Base-by-base conservation (phyloP, 2,888 invertebrate species). In the Blera fallax region DNA sequence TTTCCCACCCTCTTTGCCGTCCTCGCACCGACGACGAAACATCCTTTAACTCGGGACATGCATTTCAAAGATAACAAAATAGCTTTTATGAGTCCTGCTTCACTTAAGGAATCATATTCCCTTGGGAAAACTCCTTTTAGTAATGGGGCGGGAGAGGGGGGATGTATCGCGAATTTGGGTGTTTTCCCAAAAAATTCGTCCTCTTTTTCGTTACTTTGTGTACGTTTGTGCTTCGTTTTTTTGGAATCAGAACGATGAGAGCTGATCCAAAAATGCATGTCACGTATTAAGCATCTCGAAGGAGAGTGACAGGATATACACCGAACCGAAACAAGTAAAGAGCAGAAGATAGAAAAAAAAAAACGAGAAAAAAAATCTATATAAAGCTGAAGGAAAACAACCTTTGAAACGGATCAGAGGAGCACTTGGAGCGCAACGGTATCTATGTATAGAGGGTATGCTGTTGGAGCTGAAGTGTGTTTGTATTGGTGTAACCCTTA, bases 271-370 rank as follows among this genome's bases (percentile, higher is more conserved):
- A 81, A 85, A 85, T 85, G 85, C 85, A 85, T 72, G 81, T 85
- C 85, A 85, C 85, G 85, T 85, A 85, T 72, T 81, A 54, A 74
- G 60, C 81, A 85, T 85, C 81, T 81, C 81, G 45, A 50, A 76
- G 76, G 76, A 83, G 45, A 81, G 45, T 76, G 81, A 67, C 85
- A 85, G 76, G 76, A 85, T 76, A 81, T 60, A 80, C 58, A 58
- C 37, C 21, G 54, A 62, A 64, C 65, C 56, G 6, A 64, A 52
- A 73, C 50, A 24, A 56, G 67, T 21, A 70, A 60, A 60, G 18
- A 69, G 34, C n/a, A 45, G 58, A 67, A 11, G 60, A 24, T 64
- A 21, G 37, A 52, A 5, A 11, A 27, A 34, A 11, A 34, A 65
- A 58, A 18, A 48, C n/a, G n/a, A 21, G 37, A 52, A 5, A 11